Percentiles rank a stretch among this genome's conserved stretches.
Evolutionary conservation across 2,797 vertebrate species (phyloP).

Genomic region (Myotis planiceps): DNA sequence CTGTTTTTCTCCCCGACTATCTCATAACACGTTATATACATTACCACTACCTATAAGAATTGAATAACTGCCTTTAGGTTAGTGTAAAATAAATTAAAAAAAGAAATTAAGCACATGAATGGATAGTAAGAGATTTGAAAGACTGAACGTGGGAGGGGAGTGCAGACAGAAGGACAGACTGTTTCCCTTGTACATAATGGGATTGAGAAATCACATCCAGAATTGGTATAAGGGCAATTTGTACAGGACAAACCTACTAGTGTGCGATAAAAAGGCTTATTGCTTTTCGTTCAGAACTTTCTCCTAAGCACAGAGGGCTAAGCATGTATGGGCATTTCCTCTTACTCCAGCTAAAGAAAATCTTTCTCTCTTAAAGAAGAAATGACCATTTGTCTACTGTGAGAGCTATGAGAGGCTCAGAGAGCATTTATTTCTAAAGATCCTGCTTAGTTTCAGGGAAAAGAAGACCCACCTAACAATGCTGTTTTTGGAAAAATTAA

Average conservation of each 20-base stretch:
- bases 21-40: not conserved
- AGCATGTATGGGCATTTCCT: not conserved
- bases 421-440: not conserved
- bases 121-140: not conserved
- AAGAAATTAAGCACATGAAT: not conserved
- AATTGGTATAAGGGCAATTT: not conserved
- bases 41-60: not conserved
- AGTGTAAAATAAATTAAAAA: not conserved
- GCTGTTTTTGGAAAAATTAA: not conserved
- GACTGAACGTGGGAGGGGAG: not conserved
- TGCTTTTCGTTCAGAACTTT: not conserved
- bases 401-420: not conserved
- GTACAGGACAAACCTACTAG: not conserved
- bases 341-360: not conserved
- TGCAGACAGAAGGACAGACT: not conserved
- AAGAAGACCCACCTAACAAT: not conserved
- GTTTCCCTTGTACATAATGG: not conserved
- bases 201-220: not conserved
- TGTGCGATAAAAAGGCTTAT: not conserved
- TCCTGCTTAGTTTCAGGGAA: not conserved
- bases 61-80: not conserved
- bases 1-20: not conserved
- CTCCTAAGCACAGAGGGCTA: not conserved
- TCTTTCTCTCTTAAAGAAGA: not conserved
- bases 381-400: not conserved